phyloP scores from a whole-genome alignment of 2,113 vertebrate species.

The Atractosteus spatula region DNA sequence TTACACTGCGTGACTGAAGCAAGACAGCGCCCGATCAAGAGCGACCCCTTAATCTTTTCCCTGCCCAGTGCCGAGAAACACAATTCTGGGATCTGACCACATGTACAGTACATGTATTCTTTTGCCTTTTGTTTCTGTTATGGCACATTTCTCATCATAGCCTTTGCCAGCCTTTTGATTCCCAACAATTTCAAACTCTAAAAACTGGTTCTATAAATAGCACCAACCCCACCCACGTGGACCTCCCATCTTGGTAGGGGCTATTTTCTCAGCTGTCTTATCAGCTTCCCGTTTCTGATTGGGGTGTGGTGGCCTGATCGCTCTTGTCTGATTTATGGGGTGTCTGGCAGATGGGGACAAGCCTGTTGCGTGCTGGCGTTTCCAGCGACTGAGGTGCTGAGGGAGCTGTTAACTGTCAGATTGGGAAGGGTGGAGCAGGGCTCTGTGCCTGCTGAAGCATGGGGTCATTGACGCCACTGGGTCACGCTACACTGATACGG shows the following conservation, averaged over 20 bases:
- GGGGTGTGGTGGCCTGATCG: constrained; percentile 39
- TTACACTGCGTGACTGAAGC: too few species aligned
- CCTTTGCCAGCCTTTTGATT: too few species aligned
- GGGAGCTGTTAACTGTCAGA: background rate
- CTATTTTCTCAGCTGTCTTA: constrained; percentile 69
- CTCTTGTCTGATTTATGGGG: constrained; percentile 24
- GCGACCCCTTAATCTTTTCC: too few species aligned
- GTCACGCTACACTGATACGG: constrained; percentile 7
- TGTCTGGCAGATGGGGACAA: constrained; percentile 33
- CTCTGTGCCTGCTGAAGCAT: background rate
- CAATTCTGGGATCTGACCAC: too few species aligned
- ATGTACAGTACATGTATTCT: too few species aligned
- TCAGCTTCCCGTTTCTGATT: constrained; percentile 55
- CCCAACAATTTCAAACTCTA: too few species aligned
- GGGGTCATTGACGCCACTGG: background rate
- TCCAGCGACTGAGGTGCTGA: background rate
- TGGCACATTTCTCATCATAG: too few species aligned
- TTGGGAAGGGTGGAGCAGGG: constrained; percentile 1
- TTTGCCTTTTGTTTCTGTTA: too few species aligned
- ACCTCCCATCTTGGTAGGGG: background rate
- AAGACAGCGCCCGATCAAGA: too few species aligned
- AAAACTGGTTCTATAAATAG: background rate
- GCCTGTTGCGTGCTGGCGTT: constrained; percentile 36
- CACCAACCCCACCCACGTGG: background rate
- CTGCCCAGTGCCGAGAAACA: too few species aligned